Percentiles rank a stretch among this genome's conserved stretches.
phyloP scores from a whole-genome alignment of 2,113 vertebrate genomes.

The Nipponia nippon region DNA sequence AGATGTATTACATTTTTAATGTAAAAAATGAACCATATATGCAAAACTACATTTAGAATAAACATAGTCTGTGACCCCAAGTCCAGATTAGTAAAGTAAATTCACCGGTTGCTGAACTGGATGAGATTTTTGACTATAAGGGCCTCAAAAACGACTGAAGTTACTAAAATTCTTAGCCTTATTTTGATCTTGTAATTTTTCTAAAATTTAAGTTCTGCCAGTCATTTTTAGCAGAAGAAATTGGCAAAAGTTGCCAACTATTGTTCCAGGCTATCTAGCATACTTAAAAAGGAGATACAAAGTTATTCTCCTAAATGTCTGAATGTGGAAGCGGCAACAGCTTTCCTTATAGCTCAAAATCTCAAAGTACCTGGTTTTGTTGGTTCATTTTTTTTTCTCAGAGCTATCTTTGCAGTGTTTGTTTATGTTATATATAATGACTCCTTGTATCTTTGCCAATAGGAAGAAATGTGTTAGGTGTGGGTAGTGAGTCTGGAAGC shows the following conservation, averaged over 20 bases:
- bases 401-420: background rate
- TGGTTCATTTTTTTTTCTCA: background rate
- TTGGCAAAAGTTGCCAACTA: background rate
- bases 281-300: background rate
- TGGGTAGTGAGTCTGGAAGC: background rate
- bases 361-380: background rate
- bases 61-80: background rate
- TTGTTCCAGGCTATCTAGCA: background rate
- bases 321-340: background rate
- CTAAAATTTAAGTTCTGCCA: background rate
- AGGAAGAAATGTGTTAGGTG: background rate
- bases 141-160: background rate
- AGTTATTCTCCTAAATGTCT: background rate
- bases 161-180: background rate
- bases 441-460: background rate
- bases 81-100: background rate
- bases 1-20: background rate
- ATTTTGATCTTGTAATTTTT: background rate
- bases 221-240: background rate
- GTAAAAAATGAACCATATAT: background rate
- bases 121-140: background rate
- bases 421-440: background rate
- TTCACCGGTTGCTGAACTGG: background rate
- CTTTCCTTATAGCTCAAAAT: background rate
- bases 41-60: background rate